Percentiles rank a stretch among this genome's conserved stretches.
Conservation (phyloP, 2,888 invertebrate species). For the Therioaphis trifolii region DNA sequence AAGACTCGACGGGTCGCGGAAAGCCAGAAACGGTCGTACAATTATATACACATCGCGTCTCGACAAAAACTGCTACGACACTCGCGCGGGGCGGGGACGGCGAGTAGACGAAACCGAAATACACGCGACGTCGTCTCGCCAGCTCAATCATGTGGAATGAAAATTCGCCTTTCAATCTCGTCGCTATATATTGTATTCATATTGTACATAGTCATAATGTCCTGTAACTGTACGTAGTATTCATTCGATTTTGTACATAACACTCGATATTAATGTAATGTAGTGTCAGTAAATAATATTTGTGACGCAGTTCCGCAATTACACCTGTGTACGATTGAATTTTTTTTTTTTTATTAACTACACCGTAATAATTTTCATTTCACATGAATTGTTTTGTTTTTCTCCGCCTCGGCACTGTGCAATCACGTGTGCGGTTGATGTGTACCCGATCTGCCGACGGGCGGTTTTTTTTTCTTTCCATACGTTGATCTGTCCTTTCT, state of each 20-base stretch:
- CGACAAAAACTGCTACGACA: no score
- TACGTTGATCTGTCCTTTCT: no score
- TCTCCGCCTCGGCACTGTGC: not conserved
- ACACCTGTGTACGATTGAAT: not conserved
- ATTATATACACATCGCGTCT: no score
- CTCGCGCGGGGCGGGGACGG: no score
- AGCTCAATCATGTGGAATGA: slow-evolving; percentile 69
- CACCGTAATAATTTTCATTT: slow-evolving; percentile 45
- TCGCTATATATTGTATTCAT: not conserved
- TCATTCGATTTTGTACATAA: slow-evolving; percentile 23
- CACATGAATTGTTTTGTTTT: slow-evolving; percentile 32
- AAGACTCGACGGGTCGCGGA: no score
- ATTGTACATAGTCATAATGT: not conserved
- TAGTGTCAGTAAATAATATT: not conserved
- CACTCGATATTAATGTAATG: no score
- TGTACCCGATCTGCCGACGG: no score
- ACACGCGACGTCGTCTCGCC: not conserved
- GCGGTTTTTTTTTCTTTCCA: no score
- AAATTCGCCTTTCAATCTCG: slow-evolving; percentile 69
- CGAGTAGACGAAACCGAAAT: no score
- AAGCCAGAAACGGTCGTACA: no score
- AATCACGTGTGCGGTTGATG: not conserved
- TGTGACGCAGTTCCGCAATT: not conserved
- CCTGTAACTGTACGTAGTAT: not conserved
- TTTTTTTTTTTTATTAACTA: slow-evolving; percentile 15